phyloP scores from a whole-genome alignment of 2,797 vertebrate genomes.

The Harpagifer antarcticus region DNA sequence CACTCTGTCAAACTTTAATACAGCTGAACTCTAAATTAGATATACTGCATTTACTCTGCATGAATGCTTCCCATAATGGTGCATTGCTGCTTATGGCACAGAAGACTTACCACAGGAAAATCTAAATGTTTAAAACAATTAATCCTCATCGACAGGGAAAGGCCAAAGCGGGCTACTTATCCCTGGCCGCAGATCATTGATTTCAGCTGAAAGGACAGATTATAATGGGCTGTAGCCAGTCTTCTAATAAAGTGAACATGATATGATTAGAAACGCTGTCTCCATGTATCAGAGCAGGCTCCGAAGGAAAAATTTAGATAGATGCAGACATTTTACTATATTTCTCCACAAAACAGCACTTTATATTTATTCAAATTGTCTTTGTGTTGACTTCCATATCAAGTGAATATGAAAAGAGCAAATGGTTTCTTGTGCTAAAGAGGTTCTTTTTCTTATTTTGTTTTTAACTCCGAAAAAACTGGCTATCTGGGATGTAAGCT shows the following conservation, averaged over 20 bases:
- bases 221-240: not conserved
- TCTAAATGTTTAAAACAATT: not conserved
- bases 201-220: constrained; percentile 4
- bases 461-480: constrained; percentile 11
- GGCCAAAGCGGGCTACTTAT: not conserved
- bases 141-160: not conserved
- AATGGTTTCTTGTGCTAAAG: not conserved
- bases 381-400: constrained; percentile 1
- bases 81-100: not conserved
- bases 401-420: not conserved
- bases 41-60: constrained; percentile 24
- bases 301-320: too few species aligned
- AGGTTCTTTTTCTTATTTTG: not conserved
- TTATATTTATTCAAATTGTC: not conserved
- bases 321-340: too few species aligned
- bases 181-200: not conserved
- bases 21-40: constrained; percentile 20
- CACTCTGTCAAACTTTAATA: constrained; percentile 37
- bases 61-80: constrained; percentile 6
- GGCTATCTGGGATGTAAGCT: not conserved
- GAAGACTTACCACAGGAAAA: not conserved
- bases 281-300: too few species aligned
- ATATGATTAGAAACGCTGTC: not conserved
- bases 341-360: too few species aligned
- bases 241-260: not conserved